Percentiles rank a stretch among this genome's conserved stretches.
phyloP scores from a whole-genome alignment of 2,888 invertebrate genomes.

The Nyleta sp. region DNA sequence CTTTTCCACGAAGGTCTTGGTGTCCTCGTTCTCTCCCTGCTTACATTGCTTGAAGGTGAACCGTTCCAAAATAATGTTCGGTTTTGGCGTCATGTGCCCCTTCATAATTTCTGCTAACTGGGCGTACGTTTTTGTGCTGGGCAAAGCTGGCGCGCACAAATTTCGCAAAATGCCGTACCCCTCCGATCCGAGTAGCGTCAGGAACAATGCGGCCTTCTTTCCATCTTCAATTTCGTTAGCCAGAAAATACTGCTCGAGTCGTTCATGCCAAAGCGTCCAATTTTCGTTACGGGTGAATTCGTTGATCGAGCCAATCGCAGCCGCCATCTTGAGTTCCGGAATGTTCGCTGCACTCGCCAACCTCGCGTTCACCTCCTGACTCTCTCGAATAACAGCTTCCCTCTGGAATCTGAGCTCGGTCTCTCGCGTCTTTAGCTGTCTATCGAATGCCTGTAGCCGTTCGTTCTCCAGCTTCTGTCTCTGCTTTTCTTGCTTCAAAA shows the following conservation, averaged over 20 bases:
- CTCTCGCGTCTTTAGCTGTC: too few relatives aligned
- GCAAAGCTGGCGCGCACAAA: conserved; percentile 61
- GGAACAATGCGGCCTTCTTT: conserved; percentile 46
- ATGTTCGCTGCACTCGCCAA: background rate
- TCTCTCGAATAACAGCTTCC: too few relatives aligned
- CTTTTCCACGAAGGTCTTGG: conserved; percentile 69
- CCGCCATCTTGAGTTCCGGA: background rate
- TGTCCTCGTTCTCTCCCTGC: conserved; percentile 62
- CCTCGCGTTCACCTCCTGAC: too few relatives aligned
- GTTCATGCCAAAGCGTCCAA: conserved; percentile 60
- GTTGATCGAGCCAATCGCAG: conserved; percentile 16
- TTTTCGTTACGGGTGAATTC: conserved; percentile 32
- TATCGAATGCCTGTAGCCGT: too few relatives aligned
- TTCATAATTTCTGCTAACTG: conserved; percentile 57
- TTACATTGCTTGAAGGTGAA: conserved; percentile 65
- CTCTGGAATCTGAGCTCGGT: too few relatives aligned
- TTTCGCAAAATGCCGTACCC: conserved; percentile 61
- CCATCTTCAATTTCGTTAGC: conserved; percentile 53
- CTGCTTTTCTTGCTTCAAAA: too few relatives aligned
- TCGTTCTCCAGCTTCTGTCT: too few relatives aligned
- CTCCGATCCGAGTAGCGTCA: conserved; percentile 54
- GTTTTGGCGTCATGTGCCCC: conserved; percentile 30
- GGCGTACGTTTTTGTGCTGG: conserved; percentile 49
- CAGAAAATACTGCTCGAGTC: conserved; percentile 57
- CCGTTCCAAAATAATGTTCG: conserved; percentile 50